Conservation (phyloP, 2,888 invertebrate species). For the Tenthredo amoena region DNA sequence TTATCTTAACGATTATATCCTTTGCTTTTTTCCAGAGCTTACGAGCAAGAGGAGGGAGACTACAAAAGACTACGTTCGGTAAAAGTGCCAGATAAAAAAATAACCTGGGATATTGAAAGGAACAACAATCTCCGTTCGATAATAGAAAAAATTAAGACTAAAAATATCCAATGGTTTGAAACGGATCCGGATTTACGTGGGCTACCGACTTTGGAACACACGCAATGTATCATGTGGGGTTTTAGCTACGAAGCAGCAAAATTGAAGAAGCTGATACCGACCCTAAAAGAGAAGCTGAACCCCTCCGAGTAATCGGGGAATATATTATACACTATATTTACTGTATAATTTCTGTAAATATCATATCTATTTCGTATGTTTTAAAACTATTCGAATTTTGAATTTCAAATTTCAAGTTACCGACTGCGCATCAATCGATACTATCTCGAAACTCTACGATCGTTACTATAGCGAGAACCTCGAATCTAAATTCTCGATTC, state of each 20-base stretch:
- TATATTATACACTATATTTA: neutral
- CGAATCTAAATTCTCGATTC: neutral
- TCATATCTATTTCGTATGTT: neutral
- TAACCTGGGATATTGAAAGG: slow-evolving; percentile 88
- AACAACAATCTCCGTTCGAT: slow-evolving; percentile 80
- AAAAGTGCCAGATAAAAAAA: slow-evolving; percentile 79
- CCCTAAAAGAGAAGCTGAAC: slow-evolving; percentile 77
- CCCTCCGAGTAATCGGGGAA: slow-evolving; percentile 52
- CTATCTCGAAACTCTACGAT: neutral
- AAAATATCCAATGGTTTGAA: slow-evolving; percentile 78
- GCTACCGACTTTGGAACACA: slow-evolving; percentile 85
- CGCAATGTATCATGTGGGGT: slow-evolving; percentile 87
- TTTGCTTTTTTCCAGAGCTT: slow-evolving; percentile 78
- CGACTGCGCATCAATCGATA: neutral
- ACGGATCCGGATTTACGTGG: slow-evolving; percentile 84
- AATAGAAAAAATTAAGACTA: slow-evolving; percentile 79
- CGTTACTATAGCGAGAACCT: neutral
- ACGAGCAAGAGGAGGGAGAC: slow-evolving; percentile 83
- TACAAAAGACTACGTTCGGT: slow-evolving; percentile 87
- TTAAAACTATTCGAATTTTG: neutral
- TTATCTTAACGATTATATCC: too few species aligned
- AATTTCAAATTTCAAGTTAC: slow-evolving; percentile 5
- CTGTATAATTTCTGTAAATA: neutral
- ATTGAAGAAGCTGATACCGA: slow-evolving; percentile 82
- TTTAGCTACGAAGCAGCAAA: slow-evolving; percentile 87